Evolutionary conservation across 1,140 invertebrate species (phyloP), one percentile per base, ranked within the genome.

Genomic region (Trachelipus rathkii): DNA sequence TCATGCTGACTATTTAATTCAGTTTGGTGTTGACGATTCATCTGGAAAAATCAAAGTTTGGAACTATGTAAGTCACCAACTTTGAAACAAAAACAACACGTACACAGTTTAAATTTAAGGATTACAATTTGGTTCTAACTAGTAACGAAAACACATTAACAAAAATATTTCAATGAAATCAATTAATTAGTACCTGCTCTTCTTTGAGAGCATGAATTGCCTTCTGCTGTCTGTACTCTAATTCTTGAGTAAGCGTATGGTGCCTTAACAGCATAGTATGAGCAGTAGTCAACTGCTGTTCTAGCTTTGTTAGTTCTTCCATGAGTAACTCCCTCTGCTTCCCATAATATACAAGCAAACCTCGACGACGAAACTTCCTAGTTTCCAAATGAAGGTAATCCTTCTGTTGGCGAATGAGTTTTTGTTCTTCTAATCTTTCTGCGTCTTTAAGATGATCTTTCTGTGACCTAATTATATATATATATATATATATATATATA

Each of bases 1-100:
- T 99, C 97, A 82, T 95, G 92, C 87, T 99, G 89, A 89, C 99
- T 99, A 78, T 91, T 90, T 82, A 97, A 87, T 87, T 99, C 97
- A 6, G 95, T 98, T 80, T 92, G 90, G 85, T 99, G 97, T 85
- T 99, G 96, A 83, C 92, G 81, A 89, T 77, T 89, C 76, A 82
- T 81, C 79, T 81, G 44, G 33, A 46, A 77, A 67, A 33, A 33
- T 33, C 33, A 33, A 33, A 33, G 33, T 33, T 33, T 33, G 33
- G 33, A 33, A 33, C n/a, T 66, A 66, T 23, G 60, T 66, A n/a
- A 66, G n/a, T 19, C 60, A 66, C 21, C n/a, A 66, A 19, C n/a
- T 66, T 19, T 23, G 21, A n/a, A 66, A 66, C 60, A 66, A 19
- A 66, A 19, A 66, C n/a, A 19, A 66, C n/a, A 66, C 5, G n/a